Evolutionary conservation across 2,113 vertebrate genomes (phyloP).

Genomic region (Onychorhynchus coronatus): DNA sequence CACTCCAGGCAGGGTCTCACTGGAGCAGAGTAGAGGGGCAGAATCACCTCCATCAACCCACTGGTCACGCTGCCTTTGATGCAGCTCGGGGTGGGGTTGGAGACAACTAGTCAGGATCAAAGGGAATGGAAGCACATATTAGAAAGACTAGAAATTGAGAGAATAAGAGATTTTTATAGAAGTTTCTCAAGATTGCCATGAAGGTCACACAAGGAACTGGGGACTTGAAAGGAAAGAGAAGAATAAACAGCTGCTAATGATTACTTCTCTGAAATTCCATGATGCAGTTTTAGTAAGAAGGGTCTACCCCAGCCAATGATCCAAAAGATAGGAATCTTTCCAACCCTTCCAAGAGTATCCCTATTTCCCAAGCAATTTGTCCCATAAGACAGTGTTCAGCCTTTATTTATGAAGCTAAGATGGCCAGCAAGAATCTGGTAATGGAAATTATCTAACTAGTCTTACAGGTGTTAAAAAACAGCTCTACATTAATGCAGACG

Average conservation of each 20-base stretch:
- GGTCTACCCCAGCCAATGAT: background rate
- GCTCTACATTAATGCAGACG: background rate
- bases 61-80: background rate
- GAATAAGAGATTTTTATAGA: background rate
- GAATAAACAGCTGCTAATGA: background rate
- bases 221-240: background rate
- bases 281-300: background rate
- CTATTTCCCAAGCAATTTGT: background rate
- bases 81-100: background rate
- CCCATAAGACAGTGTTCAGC: background rate
- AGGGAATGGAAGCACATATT: background rate
- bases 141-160: background rate
- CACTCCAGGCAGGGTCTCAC: background rate
- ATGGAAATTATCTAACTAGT: background rate
- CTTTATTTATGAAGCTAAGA: background rate
- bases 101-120: background rate
- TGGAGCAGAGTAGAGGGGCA: background rate
- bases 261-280: background rate
- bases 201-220: background rate
- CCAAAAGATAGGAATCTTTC: background rate
- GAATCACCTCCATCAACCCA: accelerated
- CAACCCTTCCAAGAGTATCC: background rate
- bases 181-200: background rate
- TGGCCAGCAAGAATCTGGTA: background rate
- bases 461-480: background rate